phyloP scores from a whole-genome alignment of 2,888 invertebrate genomes.

The Rhogogaster chlorosoma region DNA sequence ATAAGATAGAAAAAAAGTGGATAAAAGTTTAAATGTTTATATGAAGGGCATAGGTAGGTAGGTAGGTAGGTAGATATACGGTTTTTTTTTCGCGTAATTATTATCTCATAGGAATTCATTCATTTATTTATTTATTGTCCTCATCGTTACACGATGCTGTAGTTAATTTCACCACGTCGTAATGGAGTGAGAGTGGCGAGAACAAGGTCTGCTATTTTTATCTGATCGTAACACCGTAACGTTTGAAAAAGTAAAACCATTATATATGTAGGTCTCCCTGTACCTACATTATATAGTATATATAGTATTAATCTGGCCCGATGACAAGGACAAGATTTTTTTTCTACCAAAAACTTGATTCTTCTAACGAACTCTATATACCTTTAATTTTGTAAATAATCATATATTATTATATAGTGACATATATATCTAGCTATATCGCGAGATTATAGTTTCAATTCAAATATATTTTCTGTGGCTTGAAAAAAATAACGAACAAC shows the following conservation, averaged over 20 bases:
- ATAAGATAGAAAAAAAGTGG: not conserved
- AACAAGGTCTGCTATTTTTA: conserved; percentile 41
- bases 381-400: not conserved
- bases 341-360: not conserved
- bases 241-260: conserved; percentile 25
- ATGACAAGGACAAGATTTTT: not conserved
- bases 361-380: not conserved
- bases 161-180: conserved; percentile 37
- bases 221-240: conserved; percentile 32
- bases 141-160: not conserved
- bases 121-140: not conserved
- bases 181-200: conserved; percentile 27
- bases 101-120: not conserved
- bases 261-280: not conserved
- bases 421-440: not conserved
- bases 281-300: not conserved
- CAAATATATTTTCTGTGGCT: not conserved
- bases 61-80: too few species aligned
- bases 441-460: not conserved
- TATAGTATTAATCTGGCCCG: not conserved
- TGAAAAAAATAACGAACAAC: not conserved
- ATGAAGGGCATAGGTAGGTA: not conserved
- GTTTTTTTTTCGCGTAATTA: not conserved
- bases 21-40: not conserved
- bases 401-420: not conserved